Base-by-base conservation (phyloP, 2,888 invertebrate species). In the Tryphoninae sp. region DNA sequence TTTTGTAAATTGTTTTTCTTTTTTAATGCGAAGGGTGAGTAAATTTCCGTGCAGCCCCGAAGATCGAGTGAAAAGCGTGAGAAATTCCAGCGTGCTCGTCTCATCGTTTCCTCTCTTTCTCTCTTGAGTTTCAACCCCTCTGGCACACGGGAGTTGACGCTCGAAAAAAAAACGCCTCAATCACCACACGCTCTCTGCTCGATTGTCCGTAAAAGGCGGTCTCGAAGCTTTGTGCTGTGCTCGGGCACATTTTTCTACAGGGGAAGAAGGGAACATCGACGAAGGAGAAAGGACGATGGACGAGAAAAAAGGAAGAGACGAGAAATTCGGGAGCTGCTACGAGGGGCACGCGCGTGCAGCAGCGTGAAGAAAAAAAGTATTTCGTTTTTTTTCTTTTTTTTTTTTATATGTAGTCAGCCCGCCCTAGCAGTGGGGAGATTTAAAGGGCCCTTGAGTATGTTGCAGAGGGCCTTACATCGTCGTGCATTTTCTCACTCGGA, bases 191-290 rank as follows among this genome's bases (percentile, higher is more conserved):
- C 55, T 55, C 55, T 55, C 55, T 7, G 55, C 45, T 79, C 83
- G 75, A 81, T 83, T 79, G 78, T 74, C 78, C 83, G 83, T 78
- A 68, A 82, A 81, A 82, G 76, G 68, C 72, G 68, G 64, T 76
- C 45, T 40, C 40, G 79, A 76, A 76, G 75, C 76, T 80, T 80
- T 80, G 77, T 80, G 68, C 64, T 80, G 77, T 80, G 68, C 64
- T 69, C 59, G 23, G 45, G 75, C 53, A 75, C 69, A 78, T 59
- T 62, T 72, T 72, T 58, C 71, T 22, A 33, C 26, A 62, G 76
- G 78, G 78, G 53, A 26, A 26, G 51, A 19, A 71, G 26, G 59
- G 55, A 71, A 71, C 13, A 64, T 55, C 23, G 55, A 72, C 55
- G 19, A 51, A 72, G 42, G 45, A 69, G 69, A 81, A 58, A 78